A percentile compares a stretch with the other conserved stretches of the same genome.
These are phyloP conservation scores for Cacatua alba DNA, from an alignment of 2,113 vertebrate species.

Conservation along the genomic window DNA sequence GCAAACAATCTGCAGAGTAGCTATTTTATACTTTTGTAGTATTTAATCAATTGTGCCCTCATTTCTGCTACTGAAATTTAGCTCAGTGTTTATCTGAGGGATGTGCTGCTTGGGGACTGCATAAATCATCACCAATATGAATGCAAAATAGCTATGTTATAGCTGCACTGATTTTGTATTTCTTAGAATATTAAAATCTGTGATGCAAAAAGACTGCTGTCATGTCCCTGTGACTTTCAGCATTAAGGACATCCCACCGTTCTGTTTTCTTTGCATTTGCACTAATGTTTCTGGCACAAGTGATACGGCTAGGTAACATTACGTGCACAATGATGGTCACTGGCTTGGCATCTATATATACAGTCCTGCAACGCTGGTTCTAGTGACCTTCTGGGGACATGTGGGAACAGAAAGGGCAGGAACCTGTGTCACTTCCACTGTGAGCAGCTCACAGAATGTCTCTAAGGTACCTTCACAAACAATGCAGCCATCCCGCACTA, in stretches of 20 bases:
- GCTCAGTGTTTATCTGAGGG: not conserved
- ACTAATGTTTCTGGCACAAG: not conserved
- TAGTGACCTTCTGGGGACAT: not conserved
- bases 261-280: not conserved
- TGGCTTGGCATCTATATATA: too few species aligned
- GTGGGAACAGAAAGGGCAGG: not conserved
- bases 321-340: fast-evolving
- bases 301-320: not conserved
- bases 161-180: not conserved
- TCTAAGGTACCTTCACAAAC: not conserved
- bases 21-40: not conserved
- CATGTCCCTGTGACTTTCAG: not conserved
- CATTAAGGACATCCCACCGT: fast-evolving
- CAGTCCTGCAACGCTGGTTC: not conserved
- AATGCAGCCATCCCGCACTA: not conserved
- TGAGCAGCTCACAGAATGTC: not conserved
- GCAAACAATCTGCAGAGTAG: not conserved
- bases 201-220: not conserved
- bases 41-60: not conserved
- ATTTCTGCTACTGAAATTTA: not conserved
- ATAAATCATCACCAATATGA: not conserved
- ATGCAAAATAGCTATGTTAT: not conserved
- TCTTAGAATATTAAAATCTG: not conserved
- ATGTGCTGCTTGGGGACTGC: not conserved
- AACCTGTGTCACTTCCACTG: fast-evolving